Percentiles rank a stretch among this genome's conserved stretches.
phyloP scores from a whole-genome alignment of 1,140 invertebrate species.

The Brachystomella parvula region DNA sequence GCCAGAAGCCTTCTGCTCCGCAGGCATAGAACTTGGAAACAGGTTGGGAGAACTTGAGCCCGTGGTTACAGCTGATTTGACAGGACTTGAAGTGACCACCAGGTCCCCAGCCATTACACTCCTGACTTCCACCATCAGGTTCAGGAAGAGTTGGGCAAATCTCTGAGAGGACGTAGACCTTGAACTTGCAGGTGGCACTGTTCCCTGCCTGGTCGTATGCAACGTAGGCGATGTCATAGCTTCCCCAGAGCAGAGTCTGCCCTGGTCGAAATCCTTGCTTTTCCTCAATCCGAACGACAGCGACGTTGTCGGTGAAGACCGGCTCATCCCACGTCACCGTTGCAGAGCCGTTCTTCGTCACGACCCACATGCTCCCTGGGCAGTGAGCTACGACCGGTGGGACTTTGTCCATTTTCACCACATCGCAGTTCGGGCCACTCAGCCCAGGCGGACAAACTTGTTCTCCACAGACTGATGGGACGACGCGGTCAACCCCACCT shows the following conservation, averaged over 20 bases:
- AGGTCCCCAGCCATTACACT: conserved; percentile 84
- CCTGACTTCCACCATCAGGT: conserved; percentile 79
- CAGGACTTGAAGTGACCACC: conserved; percentile 83
- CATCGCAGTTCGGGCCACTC: conserved; percentile 70
- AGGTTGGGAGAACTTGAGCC: conserved; percentile 77
- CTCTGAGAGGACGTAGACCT: conserved; percentile 81
- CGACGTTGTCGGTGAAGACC: conserved; percentile 79
- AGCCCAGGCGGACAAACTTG: conserved; percentile 76
- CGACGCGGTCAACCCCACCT: conserved; percentile 82
- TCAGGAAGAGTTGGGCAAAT: conserved; percentile 80
- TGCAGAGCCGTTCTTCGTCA: conserved; percentile 81
- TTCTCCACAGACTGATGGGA: conserved; percentile 84
- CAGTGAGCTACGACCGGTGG: conserved; percentile 80
- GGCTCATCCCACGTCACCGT: conserved; percentile 92
- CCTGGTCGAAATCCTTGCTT: conserved; percentile 80
- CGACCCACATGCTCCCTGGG: conserved; percentile 87
- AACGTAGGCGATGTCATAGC: conserved; percentile 86
- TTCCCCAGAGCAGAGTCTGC: conserved; percentile 84
- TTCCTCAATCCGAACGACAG: conserved; percentile 67
- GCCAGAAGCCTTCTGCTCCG: conserved; percentile 91
- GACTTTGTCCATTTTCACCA: conserved; percentile 73
- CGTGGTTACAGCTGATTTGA: conserved; percentile 77
- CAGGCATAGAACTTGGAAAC: conserved; percentile 93
- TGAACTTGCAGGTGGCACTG: conserved; percentile 83
- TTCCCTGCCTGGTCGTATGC: conserved; percentile 86